Base-by-base conservation (phyloP, 2,888 invertebrate genomes). In the Drosophila mettleri region DNA sequence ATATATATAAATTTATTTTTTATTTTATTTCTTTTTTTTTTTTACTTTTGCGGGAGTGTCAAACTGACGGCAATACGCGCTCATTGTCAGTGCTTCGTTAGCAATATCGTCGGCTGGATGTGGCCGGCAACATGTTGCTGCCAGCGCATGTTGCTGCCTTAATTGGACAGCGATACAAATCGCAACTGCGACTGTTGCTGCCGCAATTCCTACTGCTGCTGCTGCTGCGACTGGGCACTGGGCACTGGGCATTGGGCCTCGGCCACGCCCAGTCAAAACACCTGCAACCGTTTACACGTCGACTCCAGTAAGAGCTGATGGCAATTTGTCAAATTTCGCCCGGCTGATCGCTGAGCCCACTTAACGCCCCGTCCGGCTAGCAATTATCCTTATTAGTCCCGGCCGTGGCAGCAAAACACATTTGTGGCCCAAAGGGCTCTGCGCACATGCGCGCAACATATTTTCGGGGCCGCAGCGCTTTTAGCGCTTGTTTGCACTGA, bases 401-500 rank as follows among this genome's bases (percentile, higher is more conserved):
- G 45, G 20, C 53, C 57, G 51, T 79, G 82, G 75, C 86, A 77
- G 65, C n/a, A 82, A 82, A 80, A 75, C 80, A 33, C 64, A 63
- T 70, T 41, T 39, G 38, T 36, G 29, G 66, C 72, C 75, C 72
- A 71, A 81, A 85, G 82, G 85, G 85, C 61, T 68, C 62, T 53
- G 61, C 39, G 34, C 41, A 45, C 43, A 45, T n/a, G 0, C 36
- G 65, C n/a, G n/a, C n/a, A n/a, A n/a, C n/a, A 66, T 61, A 57
- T 63, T 66, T 82, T 82, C 45, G 82, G 74, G 74, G 66, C 55
- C 57, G 54, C 77, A 69, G 27, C 27, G 12, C 45, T 45, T 69
- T 78, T 80, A 86, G 60, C 81, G 86, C 85, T 87, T 86, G 88
- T 86, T 86, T 86, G 86, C 85, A 81, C 87, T 86, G 88, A 86